Percentiles rank a stretch among this genome's conserved stretches.
Conservation (phyloP, 2,888 invertebrate genomes). For the Polietes domitor region DNA sequence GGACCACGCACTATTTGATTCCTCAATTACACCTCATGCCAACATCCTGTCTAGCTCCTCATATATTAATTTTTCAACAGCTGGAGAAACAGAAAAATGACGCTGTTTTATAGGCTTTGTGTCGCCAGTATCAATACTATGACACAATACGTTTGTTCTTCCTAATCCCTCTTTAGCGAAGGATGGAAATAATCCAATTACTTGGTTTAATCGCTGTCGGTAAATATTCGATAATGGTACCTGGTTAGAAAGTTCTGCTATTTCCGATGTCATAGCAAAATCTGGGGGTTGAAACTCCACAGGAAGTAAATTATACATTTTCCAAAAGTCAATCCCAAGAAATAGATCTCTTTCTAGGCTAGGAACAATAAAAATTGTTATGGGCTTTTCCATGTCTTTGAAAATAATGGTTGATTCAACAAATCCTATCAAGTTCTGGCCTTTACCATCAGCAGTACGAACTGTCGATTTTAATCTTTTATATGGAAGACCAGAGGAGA, state of each 20-base stretch:
- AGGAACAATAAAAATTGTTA: slow-evolving; percentile 30
- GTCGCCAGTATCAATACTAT: slow-evolving; percentile 59
- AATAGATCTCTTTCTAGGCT: slow-evolving; percentile 32
- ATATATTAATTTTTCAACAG: slow-evolving; percentile 51
- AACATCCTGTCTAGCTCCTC: slow-evolving; percentile 74
- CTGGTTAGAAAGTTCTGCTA: no score
- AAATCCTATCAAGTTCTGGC: slow-evolving; percentile 14
- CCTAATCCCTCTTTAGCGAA: slow-evolving; percentile 51
- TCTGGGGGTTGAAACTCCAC: no score
- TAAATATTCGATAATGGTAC: no score
- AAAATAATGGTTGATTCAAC: no score
- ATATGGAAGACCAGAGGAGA: slow-evolving; percentile 1
- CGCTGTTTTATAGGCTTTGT: slow-evolving; percentile 64
- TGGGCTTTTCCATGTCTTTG: not conserved
- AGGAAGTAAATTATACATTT: no score
- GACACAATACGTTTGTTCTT: slow-evolving; percentile 52
- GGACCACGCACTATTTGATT: slow-evolving; percentile 72
- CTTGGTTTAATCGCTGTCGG: no score
- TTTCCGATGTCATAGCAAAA: no score
- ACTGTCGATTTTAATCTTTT: slow-evolving; percentile 7
- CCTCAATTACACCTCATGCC: slow-evolving; percentile 71
- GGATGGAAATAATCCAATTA: slow-evolving; percentile 50
- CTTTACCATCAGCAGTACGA: slow-evolving; percentile 38
- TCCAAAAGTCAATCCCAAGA: slow-evolving; percentile 52
- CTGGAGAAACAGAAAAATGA: slow-evolving; percentile 57